phyloP scores from a whole-genome alignment of 1,140 invertebrate species.

The Pentalonia nigronervosa region DNA sequence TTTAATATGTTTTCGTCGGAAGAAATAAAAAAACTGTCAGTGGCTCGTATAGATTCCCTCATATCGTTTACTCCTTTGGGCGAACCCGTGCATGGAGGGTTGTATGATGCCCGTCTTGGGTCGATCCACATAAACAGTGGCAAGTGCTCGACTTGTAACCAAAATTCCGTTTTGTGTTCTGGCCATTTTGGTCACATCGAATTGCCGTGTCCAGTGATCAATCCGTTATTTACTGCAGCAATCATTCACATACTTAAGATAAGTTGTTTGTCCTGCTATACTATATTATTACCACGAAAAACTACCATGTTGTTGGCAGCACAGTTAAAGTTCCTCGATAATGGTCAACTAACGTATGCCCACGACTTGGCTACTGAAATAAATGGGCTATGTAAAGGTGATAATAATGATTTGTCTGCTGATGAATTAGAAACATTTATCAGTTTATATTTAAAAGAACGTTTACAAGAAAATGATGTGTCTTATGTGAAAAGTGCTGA shows the following conservation, averaged over 20 bases:
- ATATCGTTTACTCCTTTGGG: slow-evolving; percentile 86
- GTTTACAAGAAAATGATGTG: background rate
- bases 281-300: slow-evolving; percentile 72
- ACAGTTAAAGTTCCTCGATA: slow-evolving; percentile 79
- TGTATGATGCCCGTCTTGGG: slow-evolving; percentile 85
- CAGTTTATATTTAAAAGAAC: slow-evolving; percentile 37
- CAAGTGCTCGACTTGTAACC: slow-evolving; percentile 83
- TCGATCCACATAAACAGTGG: slow-evolving; percentile 65
- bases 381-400: slow-evolving; percentile 31
- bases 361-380: slow-evolving; percentile 69
- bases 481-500: slow-evolving; percentile 34
- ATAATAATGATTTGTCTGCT: slow-evolving; percentile 15
- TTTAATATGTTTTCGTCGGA: slow-evolving; percentile 66
- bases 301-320: slow-evolving; percentile 73
- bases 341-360: slow-evolving; percentile 77
- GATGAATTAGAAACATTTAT: slow-evolving; percentile 46
- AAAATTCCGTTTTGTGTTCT: slow-evolving; percentile 75
- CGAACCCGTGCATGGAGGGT: slow-evolving; percentile 80
- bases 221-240: slow-evolving; percentile 87
- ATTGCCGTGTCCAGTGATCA: slow-evolving; percentile 88
- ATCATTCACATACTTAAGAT: slow-evolving; percentile 74
- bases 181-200: slow-evolving; percentile 97
- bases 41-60: slow-evolving; percentile 83
- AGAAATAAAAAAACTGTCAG: slow-evolving; percentile 87
- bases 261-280: slow-evolving; percentile 76